A percentile compares a stretch with the other conserved stretches of the same genome.
Evolutionary conservation across 2,113 vertebrate genomes (phyloP).

Genomic region (Albula glossodonta): DNA sequence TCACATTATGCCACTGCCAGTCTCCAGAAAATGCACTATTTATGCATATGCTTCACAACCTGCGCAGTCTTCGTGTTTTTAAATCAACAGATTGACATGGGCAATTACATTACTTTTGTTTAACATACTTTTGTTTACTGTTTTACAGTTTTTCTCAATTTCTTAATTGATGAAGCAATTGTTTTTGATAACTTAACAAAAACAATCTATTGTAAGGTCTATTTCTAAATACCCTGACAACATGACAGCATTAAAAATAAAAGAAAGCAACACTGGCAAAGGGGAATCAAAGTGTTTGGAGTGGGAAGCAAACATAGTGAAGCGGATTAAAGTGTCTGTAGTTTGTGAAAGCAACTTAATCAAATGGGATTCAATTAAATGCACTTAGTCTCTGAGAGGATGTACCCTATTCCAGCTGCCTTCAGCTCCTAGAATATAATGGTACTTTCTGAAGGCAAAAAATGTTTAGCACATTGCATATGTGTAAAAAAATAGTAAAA

Average conservation of each 20-base stretch:
- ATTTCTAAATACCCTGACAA: neutral
- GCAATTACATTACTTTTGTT: slow-evolving; percentile 14
- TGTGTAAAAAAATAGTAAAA: too few relatives aligned
- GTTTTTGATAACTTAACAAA: neutral
- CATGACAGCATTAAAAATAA: neutral
- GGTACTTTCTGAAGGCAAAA: too few relatives aligned
- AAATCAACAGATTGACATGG: slow-evolving; percentile 11
- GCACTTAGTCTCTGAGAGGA: too few relatives aligned
- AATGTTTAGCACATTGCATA: too few relatives aligned
- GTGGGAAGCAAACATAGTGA: too few relatives aligned
- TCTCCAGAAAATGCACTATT: neutral
- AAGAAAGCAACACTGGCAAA: neutral
- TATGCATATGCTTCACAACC: neutral
- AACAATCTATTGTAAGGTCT: neutral
- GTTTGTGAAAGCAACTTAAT: too few relatives aligned
- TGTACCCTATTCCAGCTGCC: too few relatives aligned
- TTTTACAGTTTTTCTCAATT: neutral
- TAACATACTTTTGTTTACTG: neutral
- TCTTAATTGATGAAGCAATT: too few relatives aligned
- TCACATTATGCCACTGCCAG: neutral
- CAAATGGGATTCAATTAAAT: too few relatives aligned
- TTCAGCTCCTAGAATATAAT: too few relatives aligned
- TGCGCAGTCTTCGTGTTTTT: neutral
- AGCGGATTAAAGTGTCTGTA: too few relatives aligned
- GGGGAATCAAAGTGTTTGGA: neutral